phyloP scores from a whole-genome alignment of 2,797 vertebrate species.

The Iguana delicatissima region DNA sequence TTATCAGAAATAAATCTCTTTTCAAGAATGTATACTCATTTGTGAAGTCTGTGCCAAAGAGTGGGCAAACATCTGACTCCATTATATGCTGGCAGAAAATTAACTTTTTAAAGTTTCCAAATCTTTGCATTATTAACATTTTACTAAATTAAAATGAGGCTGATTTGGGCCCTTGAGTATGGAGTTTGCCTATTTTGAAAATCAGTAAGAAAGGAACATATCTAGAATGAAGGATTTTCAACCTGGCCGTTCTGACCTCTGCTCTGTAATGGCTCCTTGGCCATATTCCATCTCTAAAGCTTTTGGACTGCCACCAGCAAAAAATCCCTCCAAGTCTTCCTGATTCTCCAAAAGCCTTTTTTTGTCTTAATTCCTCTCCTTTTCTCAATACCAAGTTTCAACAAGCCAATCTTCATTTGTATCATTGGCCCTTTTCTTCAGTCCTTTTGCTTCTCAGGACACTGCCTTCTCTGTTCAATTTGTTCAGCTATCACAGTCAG shows the following conservation, averaged over 20 bases:
- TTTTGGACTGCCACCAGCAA: neutral
- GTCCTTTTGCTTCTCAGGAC: neutral
- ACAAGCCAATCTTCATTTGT: neutral
- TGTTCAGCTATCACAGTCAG: neutral
- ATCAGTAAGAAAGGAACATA: slow-evolving; percentile 12
- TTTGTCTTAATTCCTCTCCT: neutral
- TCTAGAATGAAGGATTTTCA: neutral
- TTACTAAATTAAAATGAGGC: slow-evolving; percentile 44
- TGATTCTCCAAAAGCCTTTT: neutral
- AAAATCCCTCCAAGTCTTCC: neutral
- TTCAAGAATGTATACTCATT: slow-evolving; percentile 59
- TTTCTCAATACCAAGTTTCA: too few species aligned
- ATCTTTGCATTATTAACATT: slow-evolving; percentile 46
- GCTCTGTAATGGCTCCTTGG: neutral
- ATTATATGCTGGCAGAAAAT: slow-evolving; percentile 48
- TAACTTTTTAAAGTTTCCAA: slow-evolving; percentile 26
- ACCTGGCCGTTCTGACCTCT: neutral
- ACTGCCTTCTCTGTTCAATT: neutral
- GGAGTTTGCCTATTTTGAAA: slow-evolving; percentile 34
- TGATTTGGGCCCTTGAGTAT: slow-evolving; percentile 41
- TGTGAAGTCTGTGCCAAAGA: slow-evolving; percentile 29
- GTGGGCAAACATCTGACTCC: slow-evolving; percentile 54
- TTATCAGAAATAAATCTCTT: slow-evolving; percentile 55
- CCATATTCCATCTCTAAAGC: neutral
- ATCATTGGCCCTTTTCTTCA: neutral